These are phyloP conservation scores for Prorops nasuta DNA, from an alignment of 1,140 invertebrate genomes.

Conservation along the genomic window DNA sequence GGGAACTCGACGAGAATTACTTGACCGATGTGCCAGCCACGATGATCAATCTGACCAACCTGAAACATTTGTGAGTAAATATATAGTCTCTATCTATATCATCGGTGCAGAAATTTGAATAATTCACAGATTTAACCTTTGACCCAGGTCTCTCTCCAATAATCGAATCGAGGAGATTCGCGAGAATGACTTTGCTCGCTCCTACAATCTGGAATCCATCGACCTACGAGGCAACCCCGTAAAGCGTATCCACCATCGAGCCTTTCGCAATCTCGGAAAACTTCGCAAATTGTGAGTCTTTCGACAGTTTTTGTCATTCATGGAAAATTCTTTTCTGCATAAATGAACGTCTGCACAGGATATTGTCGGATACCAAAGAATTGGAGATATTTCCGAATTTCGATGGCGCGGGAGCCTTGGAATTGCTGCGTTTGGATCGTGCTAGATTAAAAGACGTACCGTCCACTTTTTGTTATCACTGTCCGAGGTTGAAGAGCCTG, in stretches of 20 bases:
- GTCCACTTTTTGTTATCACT: constrained; percentile 70
- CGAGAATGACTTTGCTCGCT: constrained; percentile 61
- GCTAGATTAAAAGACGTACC: constrained; percentile 73
- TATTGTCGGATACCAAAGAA: constrained; percentile 80
- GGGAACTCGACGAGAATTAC: constrained; percentile 74
- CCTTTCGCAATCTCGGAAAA: constrained; percentile 66
- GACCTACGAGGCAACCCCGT: constrained; percentile 74
- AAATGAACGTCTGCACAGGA: too few species aligned
- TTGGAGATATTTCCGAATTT: constrained; percentile 79
- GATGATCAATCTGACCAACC: constrained; percentile 61
- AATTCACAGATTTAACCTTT: not conserved
- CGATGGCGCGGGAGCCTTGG: constrained; percentile 73
- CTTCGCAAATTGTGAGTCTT: constrained; percentile 71
- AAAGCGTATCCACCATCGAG: constrained; percentile 62
- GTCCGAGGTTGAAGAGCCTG: constrained; percentile 81
- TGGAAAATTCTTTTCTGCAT: constrained; percentile 11
- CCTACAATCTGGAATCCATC: constrained; percentile 62
- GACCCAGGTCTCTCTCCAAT: constrained; percentile 65
- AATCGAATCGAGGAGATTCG: constrained; percentile 68
- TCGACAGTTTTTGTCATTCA: constrained; percentile 2
- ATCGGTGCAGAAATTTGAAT: not conserved
- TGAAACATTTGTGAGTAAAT: constrained; percentile 72
- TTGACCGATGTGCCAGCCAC: constrained; percentile 66
- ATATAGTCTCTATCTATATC: not conserved
- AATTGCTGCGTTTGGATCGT: constrained; percentile 79